Base-by-base conservation (phyloP, 2,113 vertebrate genomes). In the Cyprinus carpio region DNA sequence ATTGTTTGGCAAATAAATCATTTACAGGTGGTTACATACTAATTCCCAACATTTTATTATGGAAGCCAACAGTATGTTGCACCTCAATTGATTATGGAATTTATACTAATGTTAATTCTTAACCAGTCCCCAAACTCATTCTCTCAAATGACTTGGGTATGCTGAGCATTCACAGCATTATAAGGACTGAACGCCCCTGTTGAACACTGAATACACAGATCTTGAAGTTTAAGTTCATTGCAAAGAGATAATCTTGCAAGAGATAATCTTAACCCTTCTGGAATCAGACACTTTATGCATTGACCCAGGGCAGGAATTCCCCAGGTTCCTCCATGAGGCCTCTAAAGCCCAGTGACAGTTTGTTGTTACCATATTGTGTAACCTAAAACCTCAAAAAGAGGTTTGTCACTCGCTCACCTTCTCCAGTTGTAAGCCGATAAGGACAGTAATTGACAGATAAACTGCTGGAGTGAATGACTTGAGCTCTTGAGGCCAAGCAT, bases 331-430 rank as follows among this genome's bases (percentile, higher is more conserved):
- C 77, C 2, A 43, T 16, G 82, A 62, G 72, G 76, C 69, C 71
- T 58, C 76, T 20, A 46, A 69, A 80, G 77, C 76, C 58, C 64
- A 65, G 83, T 74, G 76, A 74, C 77, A 85, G 82, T 87, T 82
- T 84, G 69, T 65, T 76, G 54, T 79, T 75, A 49, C 56, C 74
- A 34, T 77, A 40, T 37, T 54, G n/a, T 78, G 84, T 72, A 84
- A 86, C 54, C 65, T 81, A 85, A 85, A 83, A 75, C 81, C 86
- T 82, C 37, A 51, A 62, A 49, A 82, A 82, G 64, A 77, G 77
- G 69, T 77, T 58, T 54, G 64, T 86, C 56, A 65, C 69, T 88
- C 58, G 13, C 46, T 75, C 54, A 85, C 81, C 76, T 86, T 79
- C 58, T 80, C 31, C 46, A 72, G 31, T 58, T 81, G 64, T 43